A percentile compares a stretch with the other conserved stretches of the same genome.
Conservation (phyloP, 2,113 vertebrate species). For the Passer domesticus region DNA sequence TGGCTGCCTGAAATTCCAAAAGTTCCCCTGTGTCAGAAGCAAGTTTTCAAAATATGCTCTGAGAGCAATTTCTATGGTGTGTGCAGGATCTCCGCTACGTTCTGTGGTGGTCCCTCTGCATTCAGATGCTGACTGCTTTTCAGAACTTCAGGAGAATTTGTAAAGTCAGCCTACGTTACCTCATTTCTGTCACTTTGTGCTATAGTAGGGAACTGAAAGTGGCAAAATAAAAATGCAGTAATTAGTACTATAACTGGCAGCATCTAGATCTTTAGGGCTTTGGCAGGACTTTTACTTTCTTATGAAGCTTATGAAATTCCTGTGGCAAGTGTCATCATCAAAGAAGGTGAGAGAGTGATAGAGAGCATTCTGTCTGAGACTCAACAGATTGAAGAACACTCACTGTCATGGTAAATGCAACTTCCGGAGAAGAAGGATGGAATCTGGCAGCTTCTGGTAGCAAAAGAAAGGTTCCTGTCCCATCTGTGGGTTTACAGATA, state of each 20-base stretch:
- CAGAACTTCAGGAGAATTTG: neutral
- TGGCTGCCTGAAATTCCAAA: neutral
- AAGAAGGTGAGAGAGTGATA: neutral
- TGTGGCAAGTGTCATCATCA: neutral
- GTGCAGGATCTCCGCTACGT: neutral
- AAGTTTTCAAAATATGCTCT: neutral
- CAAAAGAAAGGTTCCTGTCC: neutral
- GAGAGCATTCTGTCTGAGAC: neutral
- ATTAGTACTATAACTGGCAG: neutral
- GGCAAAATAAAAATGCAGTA: neutral
- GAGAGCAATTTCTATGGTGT: neutral
- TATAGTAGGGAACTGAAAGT: neutral
- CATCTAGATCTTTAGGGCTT: neutral
- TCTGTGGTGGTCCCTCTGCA: neutral
- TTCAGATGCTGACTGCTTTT: neutral
- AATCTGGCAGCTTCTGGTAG: neutral
- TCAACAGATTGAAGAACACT: neutral
- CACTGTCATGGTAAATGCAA: neutral
- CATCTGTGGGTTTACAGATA: neutral
- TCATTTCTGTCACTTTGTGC: neutral
- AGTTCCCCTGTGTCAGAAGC: neutral
- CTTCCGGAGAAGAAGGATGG: neutral
- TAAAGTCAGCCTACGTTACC: neutral
- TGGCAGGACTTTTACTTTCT: neutral
- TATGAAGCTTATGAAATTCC: neutral